These are phyloP conservation scores for Linnaemya tessellans DNA, from an alignment of 2,888 invertebrate genomes.

Conservation along the genomic window DNA sequence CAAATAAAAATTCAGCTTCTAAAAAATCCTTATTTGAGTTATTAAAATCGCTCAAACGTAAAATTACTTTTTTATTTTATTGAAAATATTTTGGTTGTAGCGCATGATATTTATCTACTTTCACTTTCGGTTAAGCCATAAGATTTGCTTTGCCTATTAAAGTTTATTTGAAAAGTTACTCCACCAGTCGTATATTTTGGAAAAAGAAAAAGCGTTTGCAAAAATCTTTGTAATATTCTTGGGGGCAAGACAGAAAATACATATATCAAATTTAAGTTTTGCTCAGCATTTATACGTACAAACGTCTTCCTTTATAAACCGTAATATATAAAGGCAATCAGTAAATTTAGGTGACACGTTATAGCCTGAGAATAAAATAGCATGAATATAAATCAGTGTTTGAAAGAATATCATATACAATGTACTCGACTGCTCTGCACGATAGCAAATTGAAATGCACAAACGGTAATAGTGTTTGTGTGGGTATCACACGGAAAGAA, in stretches of 20 bases:
- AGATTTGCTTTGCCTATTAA: conserved; percentile 31
- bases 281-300: too few species aligned
- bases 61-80: conserved; percentile 55
- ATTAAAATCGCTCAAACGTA: conserved; percentile 60
- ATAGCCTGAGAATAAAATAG: too few species aligned
- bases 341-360: too few species aligned
- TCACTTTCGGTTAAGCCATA: conserved; percentile 6
- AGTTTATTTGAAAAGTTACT: not conserved
- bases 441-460: too few species aligned
- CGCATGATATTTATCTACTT: not conserved
- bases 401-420: too few species aligned
- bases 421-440: too few species aligned
- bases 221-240: not conserved
- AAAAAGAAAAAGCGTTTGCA: not conserved
- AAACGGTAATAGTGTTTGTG: too few species aligned
- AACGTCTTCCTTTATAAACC: not conserved
- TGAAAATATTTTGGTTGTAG: not conserved
- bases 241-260: not conserved
- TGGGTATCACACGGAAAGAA: too few species aligned
- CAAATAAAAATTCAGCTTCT: not conserved
- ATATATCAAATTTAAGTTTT: not conserved
- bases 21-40: conserved; percentile 34
- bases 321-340: too few species aligned
- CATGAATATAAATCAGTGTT: too few species aligned
- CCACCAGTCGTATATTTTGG: not conserved